phyloP scores from a whole-genome alignment of 2,113 vertebrate genomes.

The Strix aluco region DNA sequence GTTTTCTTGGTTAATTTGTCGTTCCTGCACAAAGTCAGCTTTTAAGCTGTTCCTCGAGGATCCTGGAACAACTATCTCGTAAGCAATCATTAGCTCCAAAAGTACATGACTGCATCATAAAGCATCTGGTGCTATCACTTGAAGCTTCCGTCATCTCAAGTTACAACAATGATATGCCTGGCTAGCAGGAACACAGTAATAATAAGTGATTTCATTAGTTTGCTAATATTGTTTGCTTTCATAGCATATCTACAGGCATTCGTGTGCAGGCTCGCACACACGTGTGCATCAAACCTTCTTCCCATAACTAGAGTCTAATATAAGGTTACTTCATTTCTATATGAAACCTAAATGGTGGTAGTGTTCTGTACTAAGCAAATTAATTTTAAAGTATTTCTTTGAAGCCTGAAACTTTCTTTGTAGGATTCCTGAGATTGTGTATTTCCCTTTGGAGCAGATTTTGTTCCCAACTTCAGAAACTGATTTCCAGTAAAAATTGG shows the following conservation, averaged over 20 bases:
- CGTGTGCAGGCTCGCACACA: no score
- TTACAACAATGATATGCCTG: background rate
- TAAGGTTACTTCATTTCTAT: background rate
- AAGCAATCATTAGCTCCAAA: background rate
- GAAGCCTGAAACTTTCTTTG: background rate
- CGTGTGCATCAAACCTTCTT: background rate
- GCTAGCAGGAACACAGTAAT: background rate
- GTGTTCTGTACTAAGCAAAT: background rate
- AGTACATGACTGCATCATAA: background rate
- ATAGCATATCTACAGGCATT: background rate
- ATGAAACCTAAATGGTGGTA: background rate
- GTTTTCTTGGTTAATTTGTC: constrained; percentile 28
- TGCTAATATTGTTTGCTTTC: background rate
- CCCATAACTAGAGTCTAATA: background rate
- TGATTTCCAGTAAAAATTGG: background rate
- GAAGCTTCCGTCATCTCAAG: background rate
- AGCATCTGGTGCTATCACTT: background rate
- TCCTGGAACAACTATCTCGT: background rate
- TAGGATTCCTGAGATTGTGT: background rate
- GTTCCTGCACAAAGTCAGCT: background rate
- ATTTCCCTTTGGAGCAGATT: background rate
- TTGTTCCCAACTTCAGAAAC: background rate
- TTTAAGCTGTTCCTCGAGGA: constrained; percentile 1
- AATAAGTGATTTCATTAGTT: background rate
- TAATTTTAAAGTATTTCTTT: background rate